Percentiles rank a stretch among this genome's conserved stretches.
Evolutionary conservation across 2,888 invertebrate genomes (phyloP).

Genomic region (Dilophus febrilis): DNA sequence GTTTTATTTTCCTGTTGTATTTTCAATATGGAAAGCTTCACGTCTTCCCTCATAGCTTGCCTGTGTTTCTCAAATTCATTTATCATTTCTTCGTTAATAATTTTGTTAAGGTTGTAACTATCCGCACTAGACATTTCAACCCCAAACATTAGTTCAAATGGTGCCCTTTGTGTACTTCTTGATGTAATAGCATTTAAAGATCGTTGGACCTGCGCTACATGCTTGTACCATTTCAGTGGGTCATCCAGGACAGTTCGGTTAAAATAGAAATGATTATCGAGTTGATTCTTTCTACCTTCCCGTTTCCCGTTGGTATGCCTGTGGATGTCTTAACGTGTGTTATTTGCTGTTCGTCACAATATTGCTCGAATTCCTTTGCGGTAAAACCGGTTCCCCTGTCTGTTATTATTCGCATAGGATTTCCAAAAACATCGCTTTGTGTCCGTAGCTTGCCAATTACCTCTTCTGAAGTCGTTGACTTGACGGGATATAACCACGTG

Average conservation of each 20-base stretch:
- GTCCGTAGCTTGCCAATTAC: slow-evolving; percentile 16
- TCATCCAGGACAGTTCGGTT: slow-evolving; percentile 19
- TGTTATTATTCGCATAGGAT: slow-evolving; percentile 18
- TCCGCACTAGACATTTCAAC: slow-evolving; percentile 5
- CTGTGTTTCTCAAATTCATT: slow-evolving; percentile 1
- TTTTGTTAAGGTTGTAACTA: not conserved
- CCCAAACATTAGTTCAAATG: no score
- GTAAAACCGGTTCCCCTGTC: slow-evolving; percentile 23
- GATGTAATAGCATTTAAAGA: slow-evolving; percentile 9
- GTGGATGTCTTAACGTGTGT: slow-evolving; percentile 15
- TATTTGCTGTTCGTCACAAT: slow-evolving; percentile 19
- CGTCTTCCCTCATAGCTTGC: not conserved
- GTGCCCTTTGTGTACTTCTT: slow-evolving; percentile 5
- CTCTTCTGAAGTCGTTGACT: slow-evolving; percentile 16
- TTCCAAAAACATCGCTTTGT: slow-evolving; percentile 20
- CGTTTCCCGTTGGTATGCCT: slow-evolving; percentile 21
- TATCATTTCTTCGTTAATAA: slow-evolving; percentile 1
- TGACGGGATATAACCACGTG: slow-evolving; percentile 20
- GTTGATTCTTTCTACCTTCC: slow-evolving; percentile 21
- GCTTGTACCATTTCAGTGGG: slow-evolving; percentile 17
- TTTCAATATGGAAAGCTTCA: not conserved
- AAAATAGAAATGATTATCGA: slow-evolving; percentile 18
- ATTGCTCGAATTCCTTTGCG: slow-evolving; percentile 18
- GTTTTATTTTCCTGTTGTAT: not conserved
- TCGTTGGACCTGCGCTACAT: slow-evolving; percentile 11